Conservation (phyloP, 2,797 vertebrate genomes). For the Paramormyrops hopkinsi region DNA sequence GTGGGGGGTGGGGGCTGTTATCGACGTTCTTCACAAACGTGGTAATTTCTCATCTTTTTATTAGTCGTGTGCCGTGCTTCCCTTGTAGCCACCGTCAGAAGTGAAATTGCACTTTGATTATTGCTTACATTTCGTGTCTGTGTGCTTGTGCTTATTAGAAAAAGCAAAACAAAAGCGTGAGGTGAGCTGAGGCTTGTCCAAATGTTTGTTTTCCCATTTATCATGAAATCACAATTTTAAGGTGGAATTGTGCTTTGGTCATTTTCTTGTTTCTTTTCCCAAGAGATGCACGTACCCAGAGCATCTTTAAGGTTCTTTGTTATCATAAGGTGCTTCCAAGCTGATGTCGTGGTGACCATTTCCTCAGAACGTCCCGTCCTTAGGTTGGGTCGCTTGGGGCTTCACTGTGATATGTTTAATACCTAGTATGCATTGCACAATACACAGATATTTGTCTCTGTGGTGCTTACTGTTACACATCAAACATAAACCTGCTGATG, state of each 20-base stretch:
- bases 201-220: background rate
- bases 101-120: background rate
- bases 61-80: too few relatives aligned
- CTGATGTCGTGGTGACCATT: background rate
- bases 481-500: background rate
- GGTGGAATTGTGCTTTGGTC: background rate
- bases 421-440: background rate
- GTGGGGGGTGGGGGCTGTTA: background rate
- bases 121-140: background rate
- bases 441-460: background rate
- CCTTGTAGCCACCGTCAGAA: background rate
- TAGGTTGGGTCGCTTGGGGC: background rate
- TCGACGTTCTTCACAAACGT: background rate
- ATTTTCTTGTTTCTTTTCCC: background rate
- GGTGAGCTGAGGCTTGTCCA: background rate
- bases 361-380: background rate
- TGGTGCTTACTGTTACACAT: background rate
- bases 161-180: background rate
- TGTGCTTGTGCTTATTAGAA: background rate
- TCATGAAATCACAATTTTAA: background rate
- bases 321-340: background rate
- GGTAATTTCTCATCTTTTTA: background rate
- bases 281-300: background rate
- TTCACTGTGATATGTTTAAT: background rate
- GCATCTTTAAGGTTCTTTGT: background rate